Evolutionary conservation across 2,888 invertebrate species (phyloP).

Genomic region (Chloroclysta siterata): DNA sequence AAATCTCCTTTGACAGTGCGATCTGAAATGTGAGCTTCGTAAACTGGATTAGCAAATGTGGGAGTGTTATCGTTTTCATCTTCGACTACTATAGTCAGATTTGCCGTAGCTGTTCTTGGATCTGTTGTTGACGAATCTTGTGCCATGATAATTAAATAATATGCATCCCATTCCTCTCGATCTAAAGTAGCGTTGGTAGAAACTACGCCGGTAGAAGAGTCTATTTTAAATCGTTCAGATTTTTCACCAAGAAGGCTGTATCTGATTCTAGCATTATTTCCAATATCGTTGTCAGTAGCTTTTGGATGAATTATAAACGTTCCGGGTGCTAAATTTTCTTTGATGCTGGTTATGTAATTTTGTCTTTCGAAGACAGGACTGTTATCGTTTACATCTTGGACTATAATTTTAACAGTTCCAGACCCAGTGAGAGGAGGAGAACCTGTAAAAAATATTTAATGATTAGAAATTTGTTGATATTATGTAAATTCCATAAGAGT

Average conservation of each 20-base stretch:
- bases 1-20: slow-evolving; percentile 92
- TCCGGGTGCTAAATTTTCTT: slow-evolving; percentile 92
- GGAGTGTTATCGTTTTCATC: slow-evolving; percentile 96
- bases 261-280: slow-evolving; percentile 94
- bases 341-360: slow-evolving; percentile 90
- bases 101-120: slow-evolving; percentile 92
- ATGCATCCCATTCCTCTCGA: slow-evolving; percentile 90
- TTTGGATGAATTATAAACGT: slow-evolving; percentile 91
- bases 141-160: slow-evolving; percentile 93
- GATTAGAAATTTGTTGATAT: background rate
- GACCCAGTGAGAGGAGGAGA: slow-evolving; percentile 96
- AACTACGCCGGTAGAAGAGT: slow-evolving; percentile 92
- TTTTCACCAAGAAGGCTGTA: slow-evolving; percentile 93
- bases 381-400: slow-evolving; percentile 97
- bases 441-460: slow-evolving; percentile 84
- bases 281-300: slow-evolving; percentile 93
- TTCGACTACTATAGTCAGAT: slow-evolving; percentile 90
- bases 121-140: slow-evolving; percentile 95
- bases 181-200: slow-evolving; percentile 90
- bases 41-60: slow-evolving; percentile 89
- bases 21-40: slow-evolving; percentile 93
- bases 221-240: slow-evolving; percentile 91
- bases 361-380: slow-evolving; percentile 94
- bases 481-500: background rate
- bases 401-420: slow-evolving; percentile 94